Percentiles rank a stretch among this genome's conserved stretches.
Evolutionary conservation across 2,888 invertebrate species (phyloP).

Genomic region (Leptinotarsa rubiginosa): DNA sequence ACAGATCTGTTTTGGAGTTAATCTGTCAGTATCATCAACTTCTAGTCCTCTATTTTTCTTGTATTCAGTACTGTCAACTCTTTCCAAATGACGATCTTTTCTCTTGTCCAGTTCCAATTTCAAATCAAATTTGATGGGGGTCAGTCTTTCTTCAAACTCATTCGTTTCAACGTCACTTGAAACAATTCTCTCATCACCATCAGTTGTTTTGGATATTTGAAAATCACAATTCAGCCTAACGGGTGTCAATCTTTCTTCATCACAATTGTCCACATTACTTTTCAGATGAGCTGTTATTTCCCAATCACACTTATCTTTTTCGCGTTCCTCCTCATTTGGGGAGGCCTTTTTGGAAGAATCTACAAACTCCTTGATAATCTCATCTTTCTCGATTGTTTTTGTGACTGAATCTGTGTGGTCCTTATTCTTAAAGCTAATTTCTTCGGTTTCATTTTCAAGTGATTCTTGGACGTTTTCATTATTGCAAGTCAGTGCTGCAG

Average conservation of each 20-base stretch:
- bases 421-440: no score
- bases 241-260: conserved; percentile 35
- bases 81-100: conserved; percentile 18
- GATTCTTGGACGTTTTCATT: neutral
- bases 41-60: neutral
- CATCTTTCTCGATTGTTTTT: no score
- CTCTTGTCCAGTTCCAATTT: neutral
- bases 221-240: neutral
- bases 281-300: neutral
- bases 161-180: conserved; percentile 1
- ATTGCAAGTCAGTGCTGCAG: neutral
- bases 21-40: neutral
- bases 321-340: no score
- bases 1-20: conserved; percentile 5
- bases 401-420: no score
- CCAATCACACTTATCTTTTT: no score
- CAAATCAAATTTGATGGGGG: conserved; percentile 9
- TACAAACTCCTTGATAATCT: no score
- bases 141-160: conserved; percentile 38
- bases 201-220: neutral
- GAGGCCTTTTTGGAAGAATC: no score
- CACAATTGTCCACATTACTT: conserved; percentile 4
- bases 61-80: neutral
- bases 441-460: no score
- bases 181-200: conserved; percentile 2